Evolutionary conservation across 2,888 invertebrate genomes (phyloP), one percentile per base, ranked within the genome.

Genomic region (Philonicus albiceps): DNA sequence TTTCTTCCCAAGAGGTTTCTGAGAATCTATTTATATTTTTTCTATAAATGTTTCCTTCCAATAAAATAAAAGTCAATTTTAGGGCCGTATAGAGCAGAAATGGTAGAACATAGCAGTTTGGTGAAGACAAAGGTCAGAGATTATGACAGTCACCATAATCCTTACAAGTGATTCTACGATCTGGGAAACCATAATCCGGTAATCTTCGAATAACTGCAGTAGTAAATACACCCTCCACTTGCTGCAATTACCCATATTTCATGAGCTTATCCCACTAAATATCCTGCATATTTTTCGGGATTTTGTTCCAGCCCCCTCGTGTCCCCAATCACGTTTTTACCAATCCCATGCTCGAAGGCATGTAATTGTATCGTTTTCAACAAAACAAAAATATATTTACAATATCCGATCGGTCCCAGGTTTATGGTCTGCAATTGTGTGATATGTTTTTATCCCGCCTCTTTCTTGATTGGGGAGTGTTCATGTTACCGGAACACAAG

Each of bases 301-400:
- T 80, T 80, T 53, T 49, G 53, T 27, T n/a, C 2, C 3, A 27
- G 27, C 8, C 22, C 37, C n/a, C 16, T 78, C 27, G 7, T 78
- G 78, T 78, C 22, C 78, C 22, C 40, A 22, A 78, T 78, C 78
- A 78, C 7, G 43, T 78, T 49, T 49, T 43, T 78, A 43, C 49
- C 40, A 7, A 40, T 22, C 22, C 34, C 13, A 78, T 22, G 49
- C 27, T 78, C 19, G 43, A 43, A 7, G 22, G 8, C 40, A n/a
- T n/a, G n/a, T n/a, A 76, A 43, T 40, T 27, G 40, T 43, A 78
- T 16, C 78, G 27, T 43, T 49, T 78, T 40, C 43, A 19, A 37
- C 78, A 64, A 49, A 19, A 37, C 78, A 64, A 49, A 43, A 78
- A 78, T 78, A 78, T 78, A 40, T 78, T 78, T 78, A 43, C 49